A percentile compares a stretch with the other conserved stretches of the same genome.
Conservation (phyloP, 37 sponge, comb jelly and placozoan genomes). For the Agelas oroides region DNA sequence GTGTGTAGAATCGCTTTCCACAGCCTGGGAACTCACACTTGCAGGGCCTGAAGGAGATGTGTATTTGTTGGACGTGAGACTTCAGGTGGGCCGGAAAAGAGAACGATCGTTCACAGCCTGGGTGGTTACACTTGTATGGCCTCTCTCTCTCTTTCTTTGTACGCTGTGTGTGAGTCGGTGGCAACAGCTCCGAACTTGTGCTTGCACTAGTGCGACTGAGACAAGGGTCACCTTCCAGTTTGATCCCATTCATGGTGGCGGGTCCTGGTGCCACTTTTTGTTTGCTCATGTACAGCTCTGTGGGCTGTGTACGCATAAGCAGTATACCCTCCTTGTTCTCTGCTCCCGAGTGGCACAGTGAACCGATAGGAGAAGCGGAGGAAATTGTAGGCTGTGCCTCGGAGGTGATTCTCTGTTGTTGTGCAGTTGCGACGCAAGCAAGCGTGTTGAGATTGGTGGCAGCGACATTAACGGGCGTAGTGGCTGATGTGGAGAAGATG, state of each 20-base stretch:
- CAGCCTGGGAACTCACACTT: slow-evolving; percentile 87
- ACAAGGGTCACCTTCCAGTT: slow-evolving; percentile 13
- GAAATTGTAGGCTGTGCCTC: not conserved
- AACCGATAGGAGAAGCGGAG: not conserved
- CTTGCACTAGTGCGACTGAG: not conserved
- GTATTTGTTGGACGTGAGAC: slow-evolving; percentile 82
- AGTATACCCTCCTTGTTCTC: not conserved
- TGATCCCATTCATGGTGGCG: slow-evolving; percentile 12
- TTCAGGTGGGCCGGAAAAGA: slow-evolving; percentile 81
- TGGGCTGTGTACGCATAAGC: not conserved
- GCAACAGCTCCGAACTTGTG: not conserved
- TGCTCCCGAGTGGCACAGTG: not conserved
- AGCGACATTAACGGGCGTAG: not conserved
- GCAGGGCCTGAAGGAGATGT: slow-evolving; percentile 83
- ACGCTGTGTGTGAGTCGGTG: no score
- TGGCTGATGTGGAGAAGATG: not conserved
- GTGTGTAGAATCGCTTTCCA: slow-evolving; percentile 87
- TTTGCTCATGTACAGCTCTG: not conserved
- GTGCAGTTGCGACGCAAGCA: slow-evolving; percentile 18
- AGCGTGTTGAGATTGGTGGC: slow-evolving; percentile 4
- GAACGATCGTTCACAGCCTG: slow-evolving; percentile 82
- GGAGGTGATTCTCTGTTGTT: not conserved
- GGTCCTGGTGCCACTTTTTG: not conserved
- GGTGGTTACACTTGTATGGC: slow-evolving; percentile 83
- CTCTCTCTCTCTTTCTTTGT: slow-evolving; percentile 58